Evolutionary conservation across 2,797 vertebrate species (phyloP).

Genomic region (Scyliorhinus canicula): DNA sequence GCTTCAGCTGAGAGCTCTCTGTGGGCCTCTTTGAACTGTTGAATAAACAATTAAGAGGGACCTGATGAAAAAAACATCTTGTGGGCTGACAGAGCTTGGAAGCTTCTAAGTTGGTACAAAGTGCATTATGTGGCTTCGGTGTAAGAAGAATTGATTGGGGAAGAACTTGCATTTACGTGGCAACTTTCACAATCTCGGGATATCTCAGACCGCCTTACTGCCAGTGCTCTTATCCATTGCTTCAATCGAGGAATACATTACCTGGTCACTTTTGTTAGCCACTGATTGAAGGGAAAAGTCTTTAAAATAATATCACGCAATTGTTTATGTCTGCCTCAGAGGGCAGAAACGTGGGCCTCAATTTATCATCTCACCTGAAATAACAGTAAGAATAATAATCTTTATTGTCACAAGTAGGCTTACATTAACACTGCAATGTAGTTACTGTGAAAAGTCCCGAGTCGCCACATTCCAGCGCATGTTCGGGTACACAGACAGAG

Average conservation of each 20-base stretch:
- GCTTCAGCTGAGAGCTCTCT: background rate
- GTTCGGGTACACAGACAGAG: too few relatives aligned
- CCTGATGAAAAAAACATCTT: background rate
- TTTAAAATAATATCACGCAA: background rate
- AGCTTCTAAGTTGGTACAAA: background rate
- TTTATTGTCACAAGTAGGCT: too few relatives aligned
- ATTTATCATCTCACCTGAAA: background rate
- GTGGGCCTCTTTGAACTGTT: background rate
- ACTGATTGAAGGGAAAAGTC: background rate
- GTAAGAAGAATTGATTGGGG: background rate
- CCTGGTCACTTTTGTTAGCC: background rate
- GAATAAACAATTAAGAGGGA: background rate
- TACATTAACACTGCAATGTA: too few relatives aligned
- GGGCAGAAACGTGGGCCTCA: background rate
- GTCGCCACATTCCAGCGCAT: too few relatives aligned
- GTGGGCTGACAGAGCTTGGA: background rate
- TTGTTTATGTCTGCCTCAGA: background rate
- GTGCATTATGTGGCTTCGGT: background rate
- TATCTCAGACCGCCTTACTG: background rate
- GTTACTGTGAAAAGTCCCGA: too few relatives aligned
- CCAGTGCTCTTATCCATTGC: background rate
- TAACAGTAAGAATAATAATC: too few relatives aligned
- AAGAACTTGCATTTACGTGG: background rate
- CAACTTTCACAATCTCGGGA: background rate
- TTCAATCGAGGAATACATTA: background rate